Evolutionary conservation across 2,888 invertebrate genomes (phyloP), one percentile per base, ranked within the genome.

Genomic region (Tanypteryx hageni): DNA sequence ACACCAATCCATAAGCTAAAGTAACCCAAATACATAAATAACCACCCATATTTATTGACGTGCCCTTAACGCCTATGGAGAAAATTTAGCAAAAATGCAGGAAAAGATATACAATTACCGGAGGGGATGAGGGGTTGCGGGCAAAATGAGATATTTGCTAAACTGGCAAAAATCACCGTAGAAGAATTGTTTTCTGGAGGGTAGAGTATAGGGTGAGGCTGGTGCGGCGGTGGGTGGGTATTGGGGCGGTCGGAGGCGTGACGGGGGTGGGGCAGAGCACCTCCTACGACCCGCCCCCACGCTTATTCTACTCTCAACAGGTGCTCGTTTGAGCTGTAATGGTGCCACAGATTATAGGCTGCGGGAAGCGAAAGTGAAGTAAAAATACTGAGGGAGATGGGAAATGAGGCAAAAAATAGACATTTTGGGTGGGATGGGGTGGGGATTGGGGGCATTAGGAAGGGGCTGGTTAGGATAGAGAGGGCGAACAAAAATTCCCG

Each of bases 341-440:
- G 89, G 89, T n/a, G 89, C 89, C 89, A 89, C 89, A 89, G 89
- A 89, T 89, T 89, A 89, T 89, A 89, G 89, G 64, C 89, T 89
- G 89, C 89, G 89, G 89, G 61, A 61, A 86, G 86, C 86, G 89
- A 64, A 44, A 27, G 68, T 64, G 89, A 61, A 64, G 89, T 89
- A 68, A 89, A 89, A 89, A 89, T 64, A 89, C 89, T 31, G 44
- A 64, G 64, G 89, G 82, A 56, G 83, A 10, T 56, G 83, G 83
- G 64, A 64, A 89, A 89, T 89, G 61, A 64, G 89, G 68, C 89
- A 89, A 89, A 89, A 89, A 89, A 89, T 27, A 64, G 56, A 44
- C 18, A 64, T 84, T 57, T 84, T 13, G n/a, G 86, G 14, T 10
- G 81, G 27, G 81, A 81, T 14, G 82, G 31, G n/a, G n/a, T n/a